Conservation (phyloP, 2,113 vertebrate species). For the Pluvianellus socialis region DNA sequence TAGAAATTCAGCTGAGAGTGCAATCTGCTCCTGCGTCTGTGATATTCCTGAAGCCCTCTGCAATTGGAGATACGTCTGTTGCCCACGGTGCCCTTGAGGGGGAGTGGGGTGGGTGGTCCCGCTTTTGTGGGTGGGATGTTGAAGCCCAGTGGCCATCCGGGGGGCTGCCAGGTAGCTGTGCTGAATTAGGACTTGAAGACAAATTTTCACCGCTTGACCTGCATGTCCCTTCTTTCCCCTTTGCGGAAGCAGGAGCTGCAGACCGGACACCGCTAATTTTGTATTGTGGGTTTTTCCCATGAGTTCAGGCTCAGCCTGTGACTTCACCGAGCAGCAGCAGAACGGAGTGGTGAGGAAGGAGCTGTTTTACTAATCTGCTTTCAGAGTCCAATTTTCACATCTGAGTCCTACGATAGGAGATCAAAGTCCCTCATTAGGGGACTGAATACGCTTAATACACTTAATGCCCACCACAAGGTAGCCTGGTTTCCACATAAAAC, state of each 20-base stretch:
- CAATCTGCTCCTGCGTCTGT: not conserved
- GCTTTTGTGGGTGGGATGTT: not conserved
- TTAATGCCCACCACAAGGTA: not conserved
- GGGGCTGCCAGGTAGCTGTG: not conserved
- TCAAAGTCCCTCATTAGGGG: constrained; percentile 37
- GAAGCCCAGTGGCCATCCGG: not conserved
- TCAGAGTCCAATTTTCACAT: constrained; percentile 10
- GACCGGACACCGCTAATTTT: not conserved
- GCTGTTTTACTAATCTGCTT: constrained; percentile 12
- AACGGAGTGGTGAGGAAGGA: not conserved
- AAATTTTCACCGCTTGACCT: not conserved
- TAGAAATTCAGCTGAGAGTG: not conserved
- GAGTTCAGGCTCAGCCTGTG: not conserved
- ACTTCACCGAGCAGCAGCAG: not conserved
- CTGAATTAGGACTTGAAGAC: not conserved
- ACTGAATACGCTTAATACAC: constrained; percentile 18
- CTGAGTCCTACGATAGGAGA: constrained; percentile 11
- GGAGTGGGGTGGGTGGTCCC: not conserved
- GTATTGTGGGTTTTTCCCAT: accelerated
- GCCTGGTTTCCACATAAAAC: not conserved
- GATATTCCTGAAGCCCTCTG: not conserved
- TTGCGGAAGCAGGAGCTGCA: not conserved
- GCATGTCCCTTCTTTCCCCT: not conserved
- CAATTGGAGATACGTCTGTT: not conserved
- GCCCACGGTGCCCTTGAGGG: not conserved